Base-by-base conservation (phyloP, 2,113 vertebrate genomes). In the Poicephalus gulielmi region DNA sequence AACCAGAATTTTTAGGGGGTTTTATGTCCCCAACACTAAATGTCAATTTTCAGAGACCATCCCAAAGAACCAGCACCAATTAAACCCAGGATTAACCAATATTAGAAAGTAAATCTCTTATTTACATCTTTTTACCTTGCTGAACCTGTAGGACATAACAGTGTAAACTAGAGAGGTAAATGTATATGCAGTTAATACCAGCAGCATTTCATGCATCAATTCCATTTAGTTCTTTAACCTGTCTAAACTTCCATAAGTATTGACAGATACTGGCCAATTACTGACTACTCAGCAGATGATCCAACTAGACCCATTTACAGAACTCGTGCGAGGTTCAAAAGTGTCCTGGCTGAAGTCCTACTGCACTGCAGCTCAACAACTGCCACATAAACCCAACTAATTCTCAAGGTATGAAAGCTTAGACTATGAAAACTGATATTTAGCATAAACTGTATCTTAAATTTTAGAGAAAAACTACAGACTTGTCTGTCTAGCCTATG, bases 401-500 rank as follows among this genome's bases (percentile, higher is more conserved):
- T 23, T n/a, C 39, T 64, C 33, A 55, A 67, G 76, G 69, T 33
- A 82, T 2, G 30, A 31, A 39, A 74, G 33, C n/a, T 24, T 37
- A 13, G 20, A 6, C 33, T 63, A 67, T 0, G 2, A 30, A 64
- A 68, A 10, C 12, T 25, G 47, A 33, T 35, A 66, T 86, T 52
- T 46, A 73, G 47, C 8, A 85, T 57, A 87, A 94, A n/a, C 27
- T 4, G 1, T 17, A 25, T 46, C 50, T 71, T 60, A 11, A 28
- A 33, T 50, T 66, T 46, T 31, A 81, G 39, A 90, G 24, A 52
- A 84, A 70, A 75, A 49, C 59, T 46, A 64, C 6, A 24, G 41
- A 28, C 14, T 74, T 80, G 17, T 1, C 0, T 30, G 27, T 9
- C 33, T 59, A 23, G 44, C 23, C 35, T 13, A 2, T 0, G n/a